Conservation (phyloP, 2,797 vertebrate species). For the Phalanger gymnotis region DNA sequence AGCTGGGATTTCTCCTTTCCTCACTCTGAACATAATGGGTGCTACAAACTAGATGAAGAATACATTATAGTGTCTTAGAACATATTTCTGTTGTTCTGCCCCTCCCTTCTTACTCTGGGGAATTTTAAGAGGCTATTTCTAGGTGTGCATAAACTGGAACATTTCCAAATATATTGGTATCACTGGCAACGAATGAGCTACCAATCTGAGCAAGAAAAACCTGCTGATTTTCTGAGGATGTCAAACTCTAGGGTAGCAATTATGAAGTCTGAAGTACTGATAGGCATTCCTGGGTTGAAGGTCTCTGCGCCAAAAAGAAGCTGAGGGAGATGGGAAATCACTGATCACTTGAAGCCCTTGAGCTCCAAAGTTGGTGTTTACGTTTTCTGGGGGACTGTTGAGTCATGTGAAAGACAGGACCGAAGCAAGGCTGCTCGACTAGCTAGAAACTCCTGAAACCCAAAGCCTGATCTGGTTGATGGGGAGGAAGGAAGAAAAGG, state of each 20-base stretch:
- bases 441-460: not conserved
- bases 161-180: not conserved
- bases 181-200: not conserved
- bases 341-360: not conserved
- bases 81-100: not conserved
- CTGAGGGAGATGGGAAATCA: not conserved
- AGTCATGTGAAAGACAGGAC: not conserved
- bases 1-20: constrained; percentile 27
- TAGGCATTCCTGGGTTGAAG: not conserved
- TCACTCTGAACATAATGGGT: not conserved
- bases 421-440: not conserved
- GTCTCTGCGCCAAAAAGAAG: not conserved
- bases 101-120: not conserved
- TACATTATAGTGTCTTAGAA: not conserved
- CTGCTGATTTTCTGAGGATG: not conserved
- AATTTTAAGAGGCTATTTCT: not conserved
- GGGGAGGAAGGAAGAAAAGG: not conserved
- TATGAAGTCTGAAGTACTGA: not conserved
- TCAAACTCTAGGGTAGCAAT: not conserved
- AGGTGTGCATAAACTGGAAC: not conserved
- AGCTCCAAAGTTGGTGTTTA: not conserved
- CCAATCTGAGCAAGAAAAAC: not conserved
- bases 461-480: not conserved
- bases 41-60: not conserved
- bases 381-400: not conserved